Conservation (phyloP, 2,113 vertebrate species). For the Lophochroa leadbeateri region DNA sequence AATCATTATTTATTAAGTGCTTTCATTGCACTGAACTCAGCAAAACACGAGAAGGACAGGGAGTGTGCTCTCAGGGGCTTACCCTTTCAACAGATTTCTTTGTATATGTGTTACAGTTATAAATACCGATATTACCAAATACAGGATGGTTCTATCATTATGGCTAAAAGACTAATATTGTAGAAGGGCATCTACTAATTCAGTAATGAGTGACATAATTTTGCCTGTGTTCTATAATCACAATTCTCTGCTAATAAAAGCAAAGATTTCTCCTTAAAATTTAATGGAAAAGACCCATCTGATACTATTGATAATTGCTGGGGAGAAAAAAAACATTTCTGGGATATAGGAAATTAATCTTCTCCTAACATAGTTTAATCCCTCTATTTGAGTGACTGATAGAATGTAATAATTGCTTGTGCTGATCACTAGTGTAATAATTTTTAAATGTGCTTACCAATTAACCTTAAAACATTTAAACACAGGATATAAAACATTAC, state of each 20-base stretch:
- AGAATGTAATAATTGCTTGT: not conserved
- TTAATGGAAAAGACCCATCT: not conserved
- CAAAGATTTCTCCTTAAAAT: not conserved
- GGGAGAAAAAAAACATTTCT: not conserved
- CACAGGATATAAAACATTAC: constrained; percentile 25
- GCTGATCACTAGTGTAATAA: not conserved
- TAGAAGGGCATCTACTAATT: not conserved
- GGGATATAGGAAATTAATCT: not conserved
- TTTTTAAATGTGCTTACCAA: constrained; percentile 38
- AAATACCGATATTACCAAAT: not conserved
- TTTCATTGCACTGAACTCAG: not conserved
- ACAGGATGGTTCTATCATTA: not conserved
- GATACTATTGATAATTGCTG: not conserved
- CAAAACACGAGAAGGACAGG: not conserved
- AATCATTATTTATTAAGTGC: not conserved
- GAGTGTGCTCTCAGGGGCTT: not conserved
- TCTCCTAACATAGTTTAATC: not conserved
- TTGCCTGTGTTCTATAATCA: not conserved
- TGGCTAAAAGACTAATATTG: not conserved
- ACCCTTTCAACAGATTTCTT: not conserved
- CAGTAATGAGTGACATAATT: not conserved
- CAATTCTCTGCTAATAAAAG: not conserved
- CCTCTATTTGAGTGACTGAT: not conserved
- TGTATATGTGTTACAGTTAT: not conserved
- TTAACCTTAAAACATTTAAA: constrained; percentile 51